Base-by-base conservation (phyloP, 2,888 invertebrate genomes). In the Allygus modestus region DNA sequence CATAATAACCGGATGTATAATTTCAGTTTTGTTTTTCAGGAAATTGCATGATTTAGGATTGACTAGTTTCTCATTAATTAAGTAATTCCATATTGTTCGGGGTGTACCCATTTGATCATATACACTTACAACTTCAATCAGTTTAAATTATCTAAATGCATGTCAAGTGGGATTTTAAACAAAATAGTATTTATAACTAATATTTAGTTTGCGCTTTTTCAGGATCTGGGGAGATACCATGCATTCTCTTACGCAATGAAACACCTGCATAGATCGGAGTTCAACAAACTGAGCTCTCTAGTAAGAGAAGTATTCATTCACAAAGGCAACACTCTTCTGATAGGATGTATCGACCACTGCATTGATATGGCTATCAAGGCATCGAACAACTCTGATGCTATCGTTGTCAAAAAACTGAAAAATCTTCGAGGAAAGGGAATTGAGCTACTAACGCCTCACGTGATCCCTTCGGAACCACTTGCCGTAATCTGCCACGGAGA, bases 401-500 rank as follows among this genome's bases (percentile, higher is more conserved):
- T 51, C 1, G 46, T 46, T 28, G n/a, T 46, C 11, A 28, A 77
- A 0, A 15, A 5, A 23, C 43, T 77, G n/a, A 46, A 46, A 0
- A 46, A 11, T 7, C 9, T 26, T 51, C 23, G 15, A 26, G 77
- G 77, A 0, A 28, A 26, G 9, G 77, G 77, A 2, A 41, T 77
- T 2, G 77, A 77, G 0, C 1, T 46, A 2, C 12, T 77, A 1
- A 46, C 28, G 1, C 43, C 77, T 51, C 77, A 46, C 20, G 83
- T 87, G 0, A 28, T 28, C 12, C 87, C 87, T 0, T 58, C 54
- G 4, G 87, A 87, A 41, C 87, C 87, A 0, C 85, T 87, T 0
- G 81, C 87, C 17, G 87, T 87, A n/a, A 83, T 87, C 26, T 87
- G 87, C 37, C 87, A 87, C 69, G 87, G 87, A 2, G 87, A 87